A percentile compares a stretch with the other conserved stretches of the same genome.
These are phyloP conservation scores for Glossophaga mutica DNA, from an alignment of 2,797 vertebrate genomes.

Conservation along the genomic window DNA sequence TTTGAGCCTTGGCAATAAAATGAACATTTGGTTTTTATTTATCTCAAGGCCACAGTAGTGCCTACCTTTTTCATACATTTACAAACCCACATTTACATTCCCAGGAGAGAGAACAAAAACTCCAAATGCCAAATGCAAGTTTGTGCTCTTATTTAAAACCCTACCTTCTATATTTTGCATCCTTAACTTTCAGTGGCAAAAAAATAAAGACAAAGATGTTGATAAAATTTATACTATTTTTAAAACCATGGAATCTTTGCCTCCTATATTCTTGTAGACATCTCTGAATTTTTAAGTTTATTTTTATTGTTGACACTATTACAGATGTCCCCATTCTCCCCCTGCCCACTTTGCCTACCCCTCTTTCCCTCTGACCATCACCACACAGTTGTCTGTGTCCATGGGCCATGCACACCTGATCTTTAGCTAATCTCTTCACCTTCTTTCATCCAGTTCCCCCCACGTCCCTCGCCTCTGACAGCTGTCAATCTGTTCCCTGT, in stretches of 20 bases:
- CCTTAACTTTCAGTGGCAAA: neutral
- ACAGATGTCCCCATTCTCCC: too few species aligned
- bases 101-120: neutral
- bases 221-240: neutral
- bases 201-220: too few species aligned
- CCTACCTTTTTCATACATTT: neutral
- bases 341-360: too few species aligned
- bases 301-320: too few species aligned
- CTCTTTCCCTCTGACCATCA: too few species aligned
- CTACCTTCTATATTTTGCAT: neutral
- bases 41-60: slow-evolving; percentile 39
- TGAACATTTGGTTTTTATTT: slow-evolving; percentile 19
- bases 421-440: too few species aligned
- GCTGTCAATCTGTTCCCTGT: too few species aligned
- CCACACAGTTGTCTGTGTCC: too few species aligned
- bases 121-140: neutral
- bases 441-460: too few species aligned
- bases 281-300: neutral
- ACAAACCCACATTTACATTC: neutral
- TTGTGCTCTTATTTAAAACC: neutral
- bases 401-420: too few species aligned
- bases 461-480: too few species aligned
- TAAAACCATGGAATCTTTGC: neutral
- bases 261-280: neutral
- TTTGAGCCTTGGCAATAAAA: slow-evolving; percentile 35